Conservation (phyloP, 2,888 invertebrate genomes). For the Empis stercorea region DNA sequence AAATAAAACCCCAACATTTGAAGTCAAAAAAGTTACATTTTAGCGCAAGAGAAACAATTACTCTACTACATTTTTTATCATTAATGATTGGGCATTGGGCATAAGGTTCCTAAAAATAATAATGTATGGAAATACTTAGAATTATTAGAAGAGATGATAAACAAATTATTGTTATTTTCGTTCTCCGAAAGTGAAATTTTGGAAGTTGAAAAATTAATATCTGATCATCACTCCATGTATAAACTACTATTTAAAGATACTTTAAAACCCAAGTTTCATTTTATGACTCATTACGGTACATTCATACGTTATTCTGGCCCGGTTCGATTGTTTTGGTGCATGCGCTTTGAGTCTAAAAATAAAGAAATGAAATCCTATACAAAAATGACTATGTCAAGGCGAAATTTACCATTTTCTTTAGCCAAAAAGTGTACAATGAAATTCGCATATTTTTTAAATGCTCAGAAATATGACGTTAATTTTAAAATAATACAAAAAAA, state of each 20-base stretch:
- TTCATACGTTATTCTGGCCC: constrained; percentile 6
- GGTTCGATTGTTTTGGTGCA: constrained; percentile 8
- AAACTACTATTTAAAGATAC: constrained; percentile 5
- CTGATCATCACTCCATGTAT: constrained; percentile 6
- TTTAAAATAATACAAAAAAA: no score
- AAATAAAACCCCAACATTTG: neutral
- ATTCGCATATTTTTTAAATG: neutral
- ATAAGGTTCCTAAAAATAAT: neutral
- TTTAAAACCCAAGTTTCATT: constrained; percentile 9
- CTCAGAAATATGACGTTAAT: no score
- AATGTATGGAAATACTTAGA: neutral
- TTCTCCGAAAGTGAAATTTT: neutral
- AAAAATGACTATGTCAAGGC: neutral
- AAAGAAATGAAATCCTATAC: constrained; percentile 4
- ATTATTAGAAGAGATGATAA: neutral
- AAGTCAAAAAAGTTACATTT: neutral
- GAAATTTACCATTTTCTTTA: neutral
- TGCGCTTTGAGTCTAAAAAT: constrained; percentile 10
- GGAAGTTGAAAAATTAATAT: neutral
- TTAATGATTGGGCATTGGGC: neutral
- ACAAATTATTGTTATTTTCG: neutral
- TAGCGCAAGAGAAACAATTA: neutral
- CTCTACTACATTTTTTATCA: neutral
- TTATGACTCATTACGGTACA: constrained; percentile 7
- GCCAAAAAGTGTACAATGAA: neutral